Percentiles rank a stretch among this genome's conserved stretches.
phyloP scores from a whole-genome alignment of 2,113 vertebrate species.

The Reinhardtius hippoglossoides region DNA sequence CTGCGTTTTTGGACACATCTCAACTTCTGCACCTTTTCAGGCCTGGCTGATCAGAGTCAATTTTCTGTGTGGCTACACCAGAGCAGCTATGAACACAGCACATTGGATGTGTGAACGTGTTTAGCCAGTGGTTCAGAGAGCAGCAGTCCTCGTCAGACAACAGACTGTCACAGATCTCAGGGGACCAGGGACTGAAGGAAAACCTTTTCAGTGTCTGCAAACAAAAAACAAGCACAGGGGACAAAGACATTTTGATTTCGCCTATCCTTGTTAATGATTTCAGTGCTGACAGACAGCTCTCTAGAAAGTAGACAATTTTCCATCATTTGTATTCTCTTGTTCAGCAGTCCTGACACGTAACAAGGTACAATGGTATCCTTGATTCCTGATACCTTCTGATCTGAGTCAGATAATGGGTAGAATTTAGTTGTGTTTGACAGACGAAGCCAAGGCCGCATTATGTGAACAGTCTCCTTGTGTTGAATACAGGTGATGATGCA shows the following conservation, averaged over 20 bases:
- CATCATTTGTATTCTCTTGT: too few relatives aligned
- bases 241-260: slow-evolving; percentile 18
- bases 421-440: too few relatives aligned
- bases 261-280: not conserved
- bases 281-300: not conserved
- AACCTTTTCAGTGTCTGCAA: slow-evolving; percentile 14
- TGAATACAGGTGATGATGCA: too few relatives aligned
- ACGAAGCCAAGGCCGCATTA: too few relatives aligned
- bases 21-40: slow-evolving; percentile 54
- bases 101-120: slow-evolving; percentile 62
- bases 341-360: too few relatives aligned
- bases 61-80: slow-evolving; percentile 67
- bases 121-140: slow-evolving; percentile 52
- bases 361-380: too few relatives aligned
- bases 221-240: slow-evolving; percentile 2
- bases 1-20: slow-evolving; percentile 32
- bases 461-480: too few relatives aligned
- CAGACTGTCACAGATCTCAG: slow-evolving; percentile 51
- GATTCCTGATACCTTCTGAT: too few relatives aligned
- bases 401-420: too few relatives aligned
- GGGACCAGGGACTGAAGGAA: slow-evolving; percentile 13
- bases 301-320: not conserved
- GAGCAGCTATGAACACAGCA: slow-evolving; percentile 60
- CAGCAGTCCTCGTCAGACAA: slow-evolving; percentile 23
- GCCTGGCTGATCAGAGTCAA: slow-evolving; percentile 59